These are phyloP conservation scores for Nannoperca australis DNA, from an alignment of 2,797 vertebrate species.

Conservation along the genomic window DNA sequence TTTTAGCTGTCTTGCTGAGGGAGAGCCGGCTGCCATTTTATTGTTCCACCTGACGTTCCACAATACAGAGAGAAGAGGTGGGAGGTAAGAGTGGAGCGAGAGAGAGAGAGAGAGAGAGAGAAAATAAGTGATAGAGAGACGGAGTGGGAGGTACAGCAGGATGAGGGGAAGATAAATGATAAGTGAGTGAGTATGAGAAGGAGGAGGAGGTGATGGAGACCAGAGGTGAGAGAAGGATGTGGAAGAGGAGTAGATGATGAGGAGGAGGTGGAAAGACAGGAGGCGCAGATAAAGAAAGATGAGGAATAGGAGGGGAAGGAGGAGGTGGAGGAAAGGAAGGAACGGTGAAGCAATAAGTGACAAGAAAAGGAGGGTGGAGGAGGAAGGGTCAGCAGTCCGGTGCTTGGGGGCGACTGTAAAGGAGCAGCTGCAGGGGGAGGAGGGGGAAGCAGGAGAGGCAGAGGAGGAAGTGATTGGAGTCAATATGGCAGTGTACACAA, in stretches of 20 bases:
- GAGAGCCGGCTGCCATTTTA: background rate
- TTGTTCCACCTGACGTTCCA: constrained; percentile 4
- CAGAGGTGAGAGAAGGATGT: background rate
- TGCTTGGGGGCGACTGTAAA: constrained; percentile 35
- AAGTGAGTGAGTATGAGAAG: background rate
- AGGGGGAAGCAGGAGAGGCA: constrained; percentile 24
- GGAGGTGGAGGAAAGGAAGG: background rate
- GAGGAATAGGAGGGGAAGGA: background rate
- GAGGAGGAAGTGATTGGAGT: constrained; percentile 53
- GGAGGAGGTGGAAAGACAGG: background rate
- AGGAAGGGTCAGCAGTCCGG: background rate
- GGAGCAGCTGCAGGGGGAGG: constrained; percentile 57
- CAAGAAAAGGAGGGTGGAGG: background rate
- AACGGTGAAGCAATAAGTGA: background rate
- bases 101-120: background rate
- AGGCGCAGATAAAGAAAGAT: background rate
- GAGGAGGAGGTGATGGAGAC: background rate
- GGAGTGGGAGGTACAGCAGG: background rate
- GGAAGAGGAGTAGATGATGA: background rate
- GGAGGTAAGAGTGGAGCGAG: background rate
- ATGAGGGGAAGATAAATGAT: background rate
- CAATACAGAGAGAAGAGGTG: background rate
- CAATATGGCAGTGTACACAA: constrained; percentile 39
- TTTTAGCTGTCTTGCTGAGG: constrained; percentile 20
- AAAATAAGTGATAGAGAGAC: background rate